Base-by-base conservation (phyloP, 2,888 invertebrate genomes). In the Augochlorella aurata region DNA sequence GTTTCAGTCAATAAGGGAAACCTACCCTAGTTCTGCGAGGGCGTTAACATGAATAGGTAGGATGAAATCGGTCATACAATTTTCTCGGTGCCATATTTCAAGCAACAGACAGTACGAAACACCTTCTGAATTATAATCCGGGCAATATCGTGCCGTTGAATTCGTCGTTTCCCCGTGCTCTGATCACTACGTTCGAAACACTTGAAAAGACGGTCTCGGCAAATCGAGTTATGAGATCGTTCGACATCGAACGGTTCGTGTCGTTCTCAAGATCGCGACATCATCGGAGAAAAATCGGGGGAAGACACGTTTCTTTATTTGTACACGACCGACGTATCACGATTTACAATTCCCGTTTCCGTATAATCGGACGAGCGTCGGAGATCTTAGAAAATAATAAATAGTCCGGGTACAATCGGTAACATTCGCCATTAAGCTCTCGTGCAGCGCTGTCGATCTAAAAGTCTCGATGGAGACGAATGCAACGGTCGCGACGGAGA, bases 301-400 rank as follows among this genome's bases (percentile, higher is more conserved):
- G 69, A 69, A 52, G 38, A 69, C 69, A 52, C 69, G 69, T 29
- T 52, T 12, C n/a, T 69, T 38, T 16, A 69, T 68, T 49, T 29
- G 68, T n/a, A 52, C 52, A 29, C 29, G 69, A n/a, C 21, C 69
- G 18, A 67, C 38, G 67, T 16, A 29, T 49, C 16, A 18, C 67
- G 24, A 18, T 29, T 38, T 50, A 49, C 49, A 50, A 50, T 68
- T 49, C 7, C 9, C 68, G 29, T n/a, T 68, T 47, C 29, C 29
- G 18, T 24, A 21, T 14, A 38, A 1, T 44, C 63, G 44, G 63
- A 50, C 18, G 18, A 38, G 66, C 14, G 16, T 1, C 7, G 9
- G 1, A 12, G 24, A 0, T 24, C 49, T 47, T 49, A 49, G 0
- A 21, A 21, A 69, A 44, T n/a, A 69, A 69, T n/a, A 44, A 69